Evolutionary conservation across 2,113 vertebrate species (phyloP), one percentile per base, ranked within the genome.

Genomic region (Tonatia bakeri): DNA sequence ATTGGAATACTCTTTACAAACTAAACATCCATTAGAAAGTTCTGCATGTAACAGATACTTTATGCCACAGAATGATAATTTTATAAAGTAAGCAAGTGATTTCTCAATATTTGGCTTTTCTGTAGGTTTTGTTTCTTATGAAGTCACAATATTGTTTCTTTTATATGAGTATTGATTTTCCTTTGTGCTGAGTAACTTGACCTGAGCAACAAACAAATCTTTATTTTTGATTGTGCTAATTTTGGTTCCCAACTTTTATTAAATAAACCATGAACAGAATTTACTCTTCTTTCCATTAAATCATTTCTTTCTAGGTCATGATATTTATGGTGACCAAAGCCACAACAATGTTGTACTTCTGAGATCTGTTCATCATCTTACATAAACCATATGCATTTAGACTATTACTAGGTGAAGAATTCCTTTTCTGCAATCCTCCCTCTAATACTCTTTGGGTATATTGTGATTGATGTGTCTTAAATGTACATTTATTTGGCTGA

Each of bases 221-320:
- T 64, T 86, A 40, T 56, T 91, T 89, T 93, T 72, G 33, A 45
- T 85, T 22, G 4, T 89, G 3, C 36, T 79, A 56, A 24, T 61
- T 96, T 95, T 84, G 40, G 64, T 70, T 86, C 28, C 20, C 36
- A 81, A 40, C 12, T 14, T 91, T 89, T 82, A 80, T 83, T 70
- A 79, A 96, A 54, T 95, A 84, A 87, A 64, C 19, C 7, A 83
- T 91, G 36, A 14, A 7, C 2, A 79, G 75, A 77, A 50, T 95
- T 94, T 89, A 43, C 50, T 89, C 93, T 90, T 38, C 1, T 75
- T 86, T 94, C n/a, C 76, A 67, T 81, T 75, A 94, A 90, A 59
- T 90, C 47, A 86, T 61, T 87, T 11, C 24, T 77, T 16, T 89
- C 43, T 38, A n/a, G 26, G 20, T 73, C 43, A 70, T 24, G 17